Evolutionary conservation across 2,797 vertebrate species (phyloP).

Genomic region (Tapera naevia): DNA sequence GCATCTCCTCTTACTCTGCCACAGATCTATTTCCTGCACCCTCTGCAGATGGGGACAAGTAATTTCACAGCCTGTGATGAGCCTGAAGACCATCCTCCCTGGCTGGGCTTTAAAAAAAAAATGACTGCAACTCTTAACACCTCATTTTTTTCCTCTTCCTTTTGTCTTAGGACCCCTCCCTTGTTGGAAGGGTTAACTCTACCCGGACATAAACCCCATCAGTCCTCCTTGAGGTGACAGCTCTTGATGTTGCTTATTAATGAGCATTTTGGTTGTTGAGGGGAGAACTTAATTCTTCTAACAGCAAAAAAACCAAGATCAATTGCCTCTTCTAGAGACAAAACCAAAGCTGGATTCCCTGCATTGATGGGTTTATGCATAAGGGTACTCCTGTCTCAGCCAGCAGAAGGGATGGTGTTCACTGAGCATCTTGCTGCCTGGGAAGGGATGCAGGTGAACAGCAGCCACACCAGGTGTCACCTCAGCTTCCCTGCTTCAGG

Average conservation of each 20-base stretch:
- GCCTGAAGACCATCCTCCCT: neutral
- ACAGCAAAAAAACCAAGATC: neutral
- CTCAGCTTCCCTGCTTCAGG: neutral
- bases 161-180: neutral
- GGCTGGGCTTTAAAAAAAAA: neutral
- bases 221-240: neutral
- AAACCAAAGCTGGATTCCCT: neutral
- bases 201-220: neutral
- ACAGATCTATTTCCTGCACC: neutral
- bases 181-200: fast-evolving
- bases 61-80: neutral
- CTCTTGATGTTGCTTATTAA: neutral
- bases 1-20: neutral
- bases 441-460: fast-evolving
- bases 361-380: neutral
- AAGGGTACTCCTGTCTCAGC: neutral
- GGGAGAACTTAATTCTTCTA: neutral
- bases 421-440: neutral
- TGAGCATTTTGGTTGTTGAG: fast-evolving
- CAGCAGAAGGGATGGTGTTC: neutral
- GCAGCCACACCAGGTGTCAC: neutral
- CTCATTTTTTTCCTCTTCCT: neutral
- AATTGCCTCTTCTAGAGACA: neutral
- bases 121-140: neutral
- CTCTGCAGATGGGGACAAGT: neutral